Conservation (phyloP, 2,888 invertebrate genomes). For the Pammene fasciana region DNA sequence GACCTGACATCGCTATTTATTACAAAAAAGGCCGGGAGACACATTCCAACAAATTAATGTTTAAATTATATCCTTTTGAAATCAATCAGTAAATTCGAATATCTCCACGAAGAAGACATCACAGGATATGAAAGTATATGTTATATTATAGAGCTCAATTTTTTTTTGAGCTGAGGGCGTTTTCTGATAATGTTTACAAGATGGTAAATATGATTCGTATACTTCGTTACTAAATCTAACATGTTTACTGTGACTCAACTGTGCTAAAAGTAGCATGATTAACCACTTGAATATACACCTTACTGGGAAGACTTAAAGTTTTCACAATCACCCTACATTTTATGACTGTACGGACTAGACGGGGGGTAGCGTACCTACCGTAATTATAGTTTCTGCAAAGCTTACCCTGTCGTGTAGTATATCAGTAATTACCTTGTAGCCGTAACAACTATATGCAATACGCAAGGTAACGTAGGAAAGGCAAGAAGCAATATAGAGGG, state of each 20-base stretch:
- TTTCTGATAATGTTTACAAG: no score
- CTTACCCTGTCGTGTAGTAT: conserved; percentile 24
- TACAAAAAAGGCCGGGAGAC: no score
- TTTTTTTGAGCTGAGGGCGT: no score
- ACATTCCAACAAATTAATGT: no score
- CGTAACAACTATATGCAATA: conserved; percentile 8
- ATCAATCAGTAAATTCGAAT: no score
- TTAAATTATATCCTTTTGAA: no score
- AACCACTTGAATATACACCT: conserved; percentile 26
- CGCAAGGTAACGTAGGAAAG: conserved; percentile 7
- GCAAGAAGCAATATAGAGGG: not conserved
- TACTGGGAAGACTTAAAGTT: conserved; percentile 14
- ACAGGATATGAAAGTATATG: not conserved
- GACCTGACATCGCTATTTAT: no score
- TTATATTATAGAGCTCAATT: no score
- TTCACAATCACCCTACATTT: conserved; percentile 1
- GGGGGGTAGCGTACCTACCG: conserved; percentile 35
- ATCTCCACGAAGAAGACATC: not conserved
- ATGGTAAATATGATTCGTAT: no score
- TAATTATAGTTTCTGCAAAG: conserved; percentile 38
- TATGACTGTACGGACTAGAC: conserved; percentile 25
- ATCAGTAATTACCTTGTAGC: conserved; percentile 18
- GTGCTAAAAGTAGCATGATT: conserved; percentile 12
- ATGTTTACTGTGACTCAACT: conserved; percentile 1
- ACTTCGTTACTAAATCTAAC: not conserved